Percentiles rank a stretch among this genome's conserved stretches.
These are phyloP conservation scores for Trichogramma pretiosum DNA, from an alignment of 1,140 invertebrate genomes.

Conservation along the genomic window DNA sequence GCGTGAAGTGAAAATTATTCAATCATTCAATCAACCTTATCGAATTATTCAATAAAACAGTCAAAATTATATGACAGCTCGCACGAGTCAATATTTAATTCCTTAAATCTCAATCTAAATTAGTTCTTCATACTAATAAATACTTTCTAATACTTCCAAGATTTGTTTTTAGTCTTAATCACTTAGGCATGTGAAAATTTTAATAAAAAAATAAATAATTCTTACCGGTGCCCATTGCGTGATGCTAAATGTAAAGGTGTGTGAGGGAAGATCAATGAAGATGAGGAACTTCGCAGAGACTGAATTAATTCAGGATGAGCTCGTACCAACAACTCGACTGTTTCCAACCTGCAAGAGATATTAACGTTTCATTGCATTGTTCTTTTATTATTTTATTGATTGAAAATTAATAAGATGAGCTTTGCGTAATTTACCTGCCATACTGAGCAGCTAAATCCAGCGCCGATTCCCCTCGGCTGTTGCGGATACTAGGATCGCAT, in stretches of 20 bases:
- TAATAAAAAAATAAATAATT: conserved; percentile 19
- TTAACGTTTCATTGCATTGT: conserved; percentile 11
- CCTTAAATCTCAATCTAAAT: too few species aligned
- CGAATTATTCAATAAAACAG: too few species aligned
- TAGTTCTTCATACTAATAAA: too few species aligned
- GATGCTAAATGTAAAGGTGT: conserved; percentile 91
- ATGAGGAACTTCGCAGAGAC: conserved; percentile 53
- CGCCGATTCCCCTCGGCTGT: conserved; percentile 81
- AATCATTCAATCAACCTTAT: too few species aligned
- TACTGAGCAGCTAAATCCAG: conserved; percentile 91
- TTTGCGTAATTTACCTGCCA: conserved; percentile 55
- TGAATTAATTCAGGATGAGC: conserved; percentile 71
- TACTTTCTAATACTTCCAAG: too few species aligned
- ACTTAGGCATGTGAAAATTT: too few species aligned
- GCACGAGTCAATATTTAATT: too few species aligned
- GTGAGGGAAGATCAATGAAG: conserved; percentile 60
- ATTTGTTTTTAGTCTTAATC: too few species aligned
- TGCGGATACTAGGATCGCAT: conserved; percentile 84
- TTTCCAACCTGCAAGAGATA: conserved; percentile 70
- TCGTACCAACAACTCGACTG: conserved; percentile 75
- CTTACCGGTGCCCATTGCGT: conserved; percentile 83
- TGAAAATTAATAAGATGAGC: conserved; percentile 9
- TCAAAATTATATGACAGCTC: too few species aligned
- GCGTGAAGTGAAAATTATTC: too few species aligned
- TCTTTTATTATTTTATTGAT: conserved; percentile 5